Conservation (phyloP, 2,113 vertebrate genomes). For the Orycteropus afer region DNA sequence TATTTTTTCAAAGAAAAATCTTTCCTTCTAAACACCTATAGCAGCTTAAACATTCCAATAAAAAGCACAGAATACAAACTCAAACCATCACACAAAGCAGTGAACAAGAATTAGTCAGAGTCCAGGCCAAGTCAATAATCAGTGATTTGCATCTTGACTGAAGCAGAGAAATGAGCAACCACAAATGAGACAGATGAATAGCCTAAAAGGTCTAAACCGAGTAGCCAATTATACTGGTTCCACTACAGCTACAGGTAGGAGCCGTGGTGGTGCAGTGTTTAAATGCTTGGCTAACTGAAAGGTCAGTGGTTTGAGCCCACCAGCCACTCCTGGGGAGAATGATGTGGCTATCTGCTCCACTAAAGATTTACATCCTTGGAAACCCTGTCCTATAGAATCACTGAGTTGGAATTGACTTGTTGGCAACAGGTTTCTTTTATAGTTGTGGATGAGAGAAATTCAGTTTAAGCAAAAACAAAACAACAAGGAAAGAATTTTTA, state of each 20-base stretch:
- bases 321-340: background rate
- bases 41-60: background rate
- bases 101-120: background rate
- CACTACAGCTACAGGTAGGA: background rate
- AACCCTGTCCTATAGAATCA: too few relatives aligned
- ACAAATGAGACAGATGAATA: background rate
- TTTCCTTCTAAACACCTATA: background rate
- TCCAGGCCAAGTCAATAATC: background rate
- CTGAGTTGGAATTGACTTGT: too few relatives aligned
- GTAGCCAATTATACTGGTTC: background rate
- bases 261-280: background rate
- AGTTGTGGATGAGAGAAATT: background rate
- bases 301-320: background rate
- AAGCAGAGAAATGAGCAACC: background rate
- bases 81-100: background rate
- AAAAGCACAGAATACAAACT: background rate
- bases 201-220: background rate
- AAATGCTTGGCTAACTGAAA: background rate
- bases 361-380: background rate
- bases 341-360: too few relatives aligned
- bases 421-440: background rate
- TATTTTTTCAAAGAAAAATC: background rate
- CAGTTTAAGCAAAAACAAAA: conserved; percentile 1
- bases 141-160: background rate
- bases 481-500: background rate